Evolutionary conservation across 2,888 invertebrate genomes (phyloP), one percentile per base, ranked within the genome.

Genomic region (Eupsilia transversa): DNA sequence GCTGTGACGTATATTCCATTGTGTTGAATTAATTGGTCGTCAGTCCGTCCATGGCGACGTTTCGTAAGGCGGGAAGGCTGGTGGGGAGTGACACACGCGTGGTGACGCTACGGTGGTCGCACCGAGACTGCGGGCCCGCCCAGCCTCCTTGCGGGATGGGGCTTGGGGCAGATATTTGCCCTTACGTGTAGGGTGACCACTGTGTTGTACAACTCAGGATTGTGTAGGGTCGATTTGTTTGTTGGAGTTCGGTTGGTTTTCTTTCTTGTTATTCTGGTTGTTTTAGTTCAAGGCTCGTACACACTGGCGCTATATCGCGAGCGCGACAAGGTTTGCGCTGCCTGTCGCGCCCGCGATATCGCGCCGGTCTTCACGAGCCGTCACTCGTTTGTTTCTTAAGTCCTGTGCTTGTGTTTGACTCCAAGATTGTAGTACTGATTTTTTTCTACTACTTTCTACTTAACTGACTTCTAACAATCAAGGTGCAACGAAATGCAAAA

Each of bases 1-100:
- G 88, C 83, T 89, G 89, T 92, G 94, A 94, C 92, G 94, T 91
- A 83, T 89, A 90, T 74, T 91, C 93, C 94, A 95, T 95, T 95
- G 94, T 95, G 91, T 91, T 77, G 80, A 70, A 74, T 85, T 93
- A 92, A 94, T 93, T 92, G 91, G 77, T 73, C 52, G 77, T 77
- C 80, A 85, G 77, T 82, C 82, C 80, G 76, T 80, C 83, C 86
- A 89, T 87, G 79, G 83, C 85, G 83, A 83, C 79, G 84, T 82
- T 79, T 83, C 86, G 86, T 83, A 87, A 86, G 90, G 91, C 91
- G 92, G 92, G 92, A 93, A 91, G 46, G 69, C 41, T 10, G 17
- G 41, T 56, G 23, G 4, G 27, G n/a, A 10, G 33, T 23, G 20
- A 33, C 61, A 67, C 69, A 54, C 82, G 49, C 86, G 86, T 82